phyloP scores from a whole-genome alignment of 1,140 invertebrate genomes.

The Aphaenogaster rudis region DNA sequence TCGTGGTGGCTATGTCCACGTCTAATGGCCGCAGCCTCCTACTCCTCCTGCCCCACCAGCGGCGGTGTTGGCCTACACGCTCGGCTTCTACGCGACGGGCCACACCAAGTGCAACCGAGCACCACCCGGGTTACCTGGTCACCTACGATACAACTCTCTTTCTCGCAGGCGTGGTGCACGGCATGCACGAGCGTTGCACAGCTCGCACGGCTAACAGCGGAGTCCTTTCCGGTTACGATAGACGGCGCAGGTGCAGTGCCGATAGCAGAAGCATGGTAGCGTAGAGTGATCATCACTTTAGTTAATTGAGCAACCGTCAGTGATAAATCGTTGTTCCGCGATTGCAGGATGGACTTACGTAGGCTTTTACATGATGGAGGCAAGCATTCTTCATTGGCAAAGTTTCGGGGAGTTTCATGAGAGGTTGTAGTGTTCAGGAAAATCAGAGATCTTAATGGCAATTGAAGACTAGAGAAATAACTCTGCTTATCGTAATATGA shows the following conservation, averaged over 20 bases:
- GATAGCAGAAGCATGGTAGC: background rate
- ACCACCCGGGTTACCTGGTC: constrained; percentile 82
- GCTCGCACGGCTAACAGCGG: constrained; percentile 9
- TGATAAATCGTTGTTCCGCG: constrained; percentile 23
- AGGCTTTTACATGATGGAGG: constrained; percentile 13
- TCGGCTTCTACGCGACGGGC: constrained; percentile 63
- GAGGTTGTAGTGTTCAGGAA: background rate
- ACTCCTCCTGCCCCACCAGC: constrained; percentile 67
- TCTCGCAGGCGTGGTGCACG: constrained; percentile 74
- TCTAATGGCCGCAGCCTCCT: constrained; percentile 70
- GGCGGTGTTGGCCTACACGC: constrained; percentile 49
- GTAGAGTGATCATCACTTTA: constrained; percentile 32
- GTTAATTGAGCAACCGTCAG: constrained; percentile 33
- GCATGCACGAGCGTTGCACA: constrained; percentile 13
- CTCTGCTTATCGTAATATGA: background rate
- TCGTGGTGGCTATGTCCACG: constrained; percentile 57
- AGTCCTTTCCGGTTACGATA: constrained; percentile 52
- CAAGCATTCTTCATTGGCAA: background rate
- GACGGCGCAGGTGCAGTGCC: constrained; percentile 63
- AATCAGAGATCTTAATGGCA: background rate
- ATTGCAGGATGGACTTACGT: background rate
- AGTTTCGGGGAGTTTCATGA: background rate
- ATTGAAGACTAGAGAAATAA: background rate
- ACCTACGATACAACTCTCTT: constrained; percentile 74
- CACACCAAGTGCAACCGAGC: constrained; percentile 81